phyloP scores from a whole-genome alignment of 2,113 vertebrate species.

The Microtus richardsoni region DNA sequence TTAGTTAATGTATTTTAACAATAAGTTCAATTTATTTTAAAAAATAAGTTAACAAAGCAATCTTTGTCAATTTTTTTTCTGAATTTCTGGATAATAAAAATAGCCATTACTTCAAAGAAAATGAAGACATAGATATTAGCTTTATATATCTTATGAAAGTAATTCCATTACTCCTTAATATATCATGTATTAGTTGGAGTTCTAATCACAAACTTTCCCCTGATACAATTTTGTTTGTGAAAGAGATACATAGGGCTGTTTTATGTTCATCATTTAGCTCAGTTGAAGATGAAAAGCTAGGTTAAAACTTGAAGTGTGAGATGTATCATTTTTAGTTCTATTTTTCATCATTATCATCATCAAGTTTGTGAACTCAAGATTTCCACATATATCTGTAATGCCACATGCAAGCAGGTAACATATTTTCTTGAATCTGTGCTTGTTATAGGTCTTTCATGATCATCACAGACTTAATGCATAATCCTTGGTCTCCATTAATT shows the following conservation, averaged over 20 bases:
- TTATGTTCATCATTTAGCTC: neutral
- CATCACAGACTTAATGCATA: neutral
- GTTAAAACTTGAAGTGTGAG: neutral
- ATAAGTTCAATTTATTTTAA: too few species aligned
- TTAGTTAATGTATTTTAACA: constrained; percentile 29
- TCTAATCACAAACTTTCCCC: neutral
- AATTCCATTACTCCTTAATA: neutral
- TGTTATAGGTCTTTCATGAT: neutral
- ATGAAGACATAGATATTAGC: neutral
- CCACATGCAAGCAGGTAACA: neutral
- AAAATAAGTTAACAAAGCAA: neutral
- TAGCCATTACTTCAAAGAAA: neutral
- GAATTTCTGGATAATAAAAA: neutral
- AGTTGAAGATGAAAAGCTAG: neutral
- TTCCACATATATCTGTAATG: neutral
- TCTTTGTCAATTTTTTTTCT: constrained; percentile 40
- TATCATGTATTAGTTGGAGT: neutral
- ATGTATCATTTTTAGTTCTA: neutral
- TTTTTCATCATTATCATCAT: constrained; percentile 18
- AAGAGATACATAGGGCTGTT: neutral
- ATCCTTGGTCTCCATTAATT: neutral
- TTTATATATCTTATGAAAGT: constrained; percentile 9
- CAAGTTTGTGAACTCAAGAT: neutral
- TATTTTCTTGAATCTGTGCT: constrained; percentile 27
- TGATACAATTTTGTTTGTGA: neutral